Evolutionary conservation across 1,140 invertebrate genomes (phyloP).

Genomic region (Lepidurus couesii): DNA sequence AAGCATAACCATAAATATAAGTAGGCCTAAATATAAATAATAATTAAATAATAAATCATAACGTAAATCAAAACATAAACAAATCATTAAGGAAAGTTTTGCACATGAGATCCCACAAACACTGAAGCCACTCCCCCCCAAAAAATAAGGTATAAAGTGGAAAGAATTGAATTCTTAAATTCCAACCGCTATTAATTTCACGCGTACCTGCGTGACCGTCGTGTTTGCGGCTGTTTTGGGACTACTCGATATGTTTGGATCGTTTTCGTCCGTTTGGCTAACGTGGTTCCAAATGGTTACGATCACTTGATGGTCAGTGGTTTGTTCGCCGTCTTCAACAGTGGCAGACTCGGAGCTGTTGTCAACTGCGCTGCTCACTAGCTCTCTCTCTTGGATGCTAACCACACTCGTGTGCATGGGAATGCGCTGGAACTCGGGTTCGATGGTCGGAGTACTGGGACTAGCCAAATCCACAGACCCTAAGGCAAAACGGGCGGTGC

Average conservation of each 20-base stretch:
- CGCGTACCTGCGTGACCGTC: background rate
- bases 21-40: background rate
- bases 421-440: background rate
- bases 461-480: background rate
- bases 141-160: background rate
- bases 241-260: background rate
- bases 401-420: slow-evolving; percentile 11
- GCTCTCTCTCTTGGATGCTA: background rate
- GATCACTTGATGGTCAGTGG: slow-evolving; percentile 3
- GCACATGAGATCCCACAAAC: background rate
- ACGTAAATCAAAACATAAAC: background rate
- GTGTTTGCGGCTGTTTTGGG: background rate
- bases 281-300: slow-evolving; percentile 3
- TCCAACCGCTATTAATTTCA: slow-evolving; percentile 1
- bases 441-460: background rate
- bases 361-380: background rate
- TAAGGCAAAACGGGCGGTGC: background rate
- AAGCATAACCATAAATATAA: background rate
- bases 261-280: background rate
- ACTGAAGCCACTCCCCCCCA: background rate
- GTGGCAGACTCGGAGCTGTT: background rate
- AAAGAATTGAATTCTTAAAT: background rate
- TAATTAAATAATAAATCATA: background rate
- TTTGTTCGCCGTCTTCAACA: background rate
- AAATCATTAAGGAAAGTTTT: background rate